These are phyloP conservation scores for Larimichthys polyactis DNA, from an alignment of 2,113 vertebrate genomes.

Conservation along the genomic window DNA sequence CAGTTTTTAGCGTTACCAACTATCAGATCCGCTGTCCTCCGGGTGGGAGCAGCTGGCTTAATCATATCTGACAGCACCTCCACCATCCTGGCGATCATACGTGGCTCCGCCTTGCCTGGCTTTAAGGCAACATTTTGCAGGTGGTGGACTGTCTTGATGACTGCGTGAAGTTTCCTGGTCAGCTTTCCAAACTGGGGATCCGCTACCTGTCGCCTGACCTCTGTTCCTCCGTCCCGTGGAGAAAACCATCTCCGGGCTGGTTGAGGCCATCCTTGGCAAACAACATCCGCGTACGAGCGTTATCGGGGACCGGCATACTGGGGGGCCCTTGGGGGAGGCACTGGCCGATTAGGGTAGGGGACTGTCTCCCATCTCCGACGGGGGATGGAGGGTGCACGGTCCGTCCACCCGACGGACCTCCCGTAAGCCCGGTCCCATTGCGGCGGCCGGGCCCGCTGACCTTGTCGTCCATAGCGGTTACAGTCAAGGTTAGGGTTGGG, in stretches of 20 bases:
- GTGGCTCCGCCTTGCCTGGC: background rate
- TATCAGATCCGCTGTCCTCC: accelerated
- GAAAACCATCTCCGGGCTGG: background rate
- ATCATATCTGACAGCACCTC: background rate
- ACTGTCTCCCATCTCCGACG: no score
- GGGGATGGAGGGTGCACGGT: no score
- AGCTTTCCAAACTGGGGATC: background rate
- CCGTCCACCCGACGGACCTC: no score
- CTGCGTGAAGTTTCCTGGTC: background rate
- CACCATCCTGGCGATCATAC: background rate
- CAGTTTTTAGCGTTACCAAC: background rate
- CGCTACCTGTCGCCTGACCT: background rate
- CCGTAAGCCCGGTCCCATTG: no score
- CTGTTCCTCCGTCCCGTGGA: background rate
- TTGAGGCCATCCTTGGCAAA: no score
- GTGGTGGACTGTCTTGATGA: background rate
- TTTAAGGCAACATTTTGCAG: background rate
- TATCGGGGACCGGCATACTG: background rate
- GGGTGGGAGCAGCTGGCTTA: background rate
- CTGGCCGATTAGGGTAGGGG: background rate
- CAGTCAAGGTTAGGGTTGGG: no score
- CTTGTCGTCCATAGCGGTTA: no score
- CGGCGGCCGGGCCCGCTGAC: no score
- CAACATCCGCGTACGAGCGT: background rate
- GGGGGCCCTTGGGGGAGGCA: background rate